phyloP scores from a whole-genome alignment of 2,113 vertebrate genomes.

The Microcebus ravelobensis region DNA sequence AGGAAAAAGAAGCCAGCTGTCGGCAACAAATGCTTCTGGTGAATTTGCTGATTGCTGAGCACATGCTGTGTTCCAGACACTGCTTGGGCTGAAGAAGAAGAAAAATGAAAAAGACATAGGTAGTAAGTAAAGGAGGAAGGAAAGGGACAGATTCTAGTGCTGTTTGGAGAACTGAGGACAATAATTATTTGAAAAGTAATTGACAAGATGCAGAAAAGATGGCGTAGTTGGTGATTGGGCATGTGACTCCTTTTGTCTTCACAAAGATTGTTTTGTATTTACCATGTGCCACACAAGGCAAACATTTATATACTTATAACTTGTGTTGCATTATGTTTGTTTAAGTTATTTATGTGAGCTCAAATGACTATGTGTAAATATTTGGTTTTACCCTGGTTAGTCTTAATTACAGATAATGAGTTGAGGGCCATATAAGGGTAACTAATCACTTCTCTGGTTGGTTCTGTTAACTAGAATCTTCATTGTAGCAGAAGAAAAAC shows the following conservation, averaged over 20 bases:
- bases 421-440: neutral
- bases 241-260: neutral
- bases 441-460: slow-evolving; percentile 9
- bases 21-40: neutral
- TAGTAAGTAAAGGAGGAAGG: neutral
- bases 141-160: neutral
- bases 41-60: neutral
- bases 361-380: slow-evolving; percentile 19
- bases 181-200: neutral
- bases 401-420: slow-evolving; percentile 43
- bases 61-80: neutral
- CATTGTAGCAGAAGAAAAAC: neutral
- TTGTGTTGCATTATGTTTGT: neutral
- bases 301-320: neutral
- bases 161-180: neutral
- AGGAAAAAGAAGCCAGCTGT: slow-evolving; percentile 10
- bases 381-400: slow-evolving; percentile 21
- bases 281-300: neutral
- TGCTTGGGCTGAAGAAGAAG: neutral
- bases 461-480: slow-evolving; percentile 20
- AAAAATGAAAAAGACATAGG: neutral
- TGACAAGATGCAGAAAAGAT: neutral
- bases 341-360: neutral
- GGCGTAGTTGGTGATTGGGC: neutral
- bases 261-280: slow-evolving; percentile 17